A percentile compares a stretch with the other conserved stretches of the same genome.
These are phyloP conservation scores for Diadema setosum DNA, from an alignment of 35 echinoderm and acorn worm genomes.

Conservation along the genomic window DNA sequence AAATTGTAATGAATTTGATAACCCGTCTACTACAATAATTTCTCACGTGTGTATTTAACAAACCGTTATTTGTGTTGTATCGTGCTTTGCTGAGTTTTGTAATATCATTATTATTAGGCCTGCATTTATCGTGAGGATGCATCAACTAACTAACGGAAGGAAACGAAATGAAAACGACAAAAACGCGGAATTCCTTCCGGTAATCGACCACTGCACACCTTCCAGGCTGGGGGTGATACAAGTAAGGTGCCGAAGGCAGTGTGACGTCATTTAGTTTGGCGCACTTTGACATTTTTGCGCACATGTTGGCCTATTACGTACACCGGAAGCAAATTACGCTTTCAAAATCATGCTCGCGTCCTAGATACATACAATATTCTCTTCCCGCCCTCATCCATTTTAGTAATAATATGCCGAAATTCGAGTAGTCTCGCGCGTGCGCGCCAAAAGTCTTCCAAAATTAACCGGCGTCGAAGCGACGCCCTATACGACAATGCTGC, in stretches of 20 bases:
- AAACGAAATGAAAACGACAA: background rate
- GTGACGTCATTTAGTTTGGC: background rate
- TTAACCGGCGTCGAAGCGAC: background rate
- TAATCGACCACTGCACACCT: too few species aligned
- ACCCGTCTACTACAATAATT: too few species aligned
- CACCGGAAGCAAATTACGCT: background rate
- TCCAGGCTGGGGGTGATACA: too few species aligned
- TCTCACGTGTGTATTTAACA: too few species aligned
- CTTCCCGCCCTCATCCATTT: background rate
- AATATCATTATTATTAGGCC: background rate
- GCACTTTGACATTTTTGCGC: background rate
- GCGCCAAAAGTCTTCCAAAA: too few species aligned
- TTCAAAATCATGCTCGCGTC: background rate
- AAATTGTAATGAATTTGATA: too few species aligned
- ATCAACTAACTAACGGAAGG: background rate
- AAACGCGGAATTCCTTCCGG: background rate
- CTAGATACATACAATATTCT: background rate
- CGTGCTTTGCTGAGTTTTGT: background rate
- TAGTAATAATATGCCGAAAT: background rate
- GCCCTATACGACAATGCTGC: background rate
- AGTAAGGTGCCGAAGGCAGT: background rate
- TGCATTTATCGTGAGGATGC: background rate
- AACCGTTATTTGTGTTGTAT: background rate
- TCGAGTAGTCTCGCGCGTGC: background rate
- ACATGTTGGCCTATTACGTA: background rate